Conservation (phyloP, 2,797 vertebrate genomes). For the Etheostoma perlongum region DNA sequence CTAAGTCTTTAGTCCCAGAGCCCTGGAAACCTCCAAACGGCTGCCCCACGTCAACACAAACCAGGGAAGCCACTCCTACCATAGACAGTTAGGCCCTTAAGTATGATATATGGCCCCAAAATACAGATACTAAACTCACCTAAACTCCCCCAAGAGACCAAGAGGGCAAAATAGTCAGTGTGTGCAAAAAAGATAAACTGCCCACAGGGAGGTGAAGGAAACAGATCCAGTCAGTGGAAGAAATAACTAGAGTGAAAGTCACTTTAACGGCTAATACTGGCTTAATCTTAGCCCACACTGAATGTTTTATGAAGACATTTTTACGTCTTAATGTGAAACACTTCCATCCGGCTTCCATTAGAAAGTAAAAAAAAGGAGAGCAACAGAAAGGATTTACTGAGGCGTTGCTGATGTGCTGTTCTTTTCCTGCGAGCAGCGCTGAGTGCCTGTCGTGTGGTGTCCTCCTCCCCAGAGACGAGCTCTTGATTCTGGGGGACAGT, state of each 20-base stretch:
- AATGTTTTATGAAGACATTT: constrained; percentile 82
- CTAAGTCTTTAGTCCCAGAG: constrained; percentile 32
- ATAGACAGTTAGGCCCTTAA: constrained; percentile 47
- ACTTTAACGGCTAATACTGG: constrained; percentile 64
- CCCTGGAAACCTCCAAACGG: constrained; percentile 48
- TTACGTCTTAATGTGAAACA: constrained; percentile 74
- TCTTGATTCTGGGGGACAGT: constrained; percentile 47
- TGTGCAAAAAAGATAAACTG: constrained; percentile 62
- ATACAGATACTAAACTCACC: constrained; percentile 49
- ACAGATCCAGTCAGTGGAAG: constrained; percentile 49
- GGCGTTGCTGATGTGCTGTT: constrained; percentile 63
- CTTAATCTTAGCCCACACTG: constrained; percentile 66
- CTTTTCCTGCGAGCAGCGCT: constrained; percentile 42
- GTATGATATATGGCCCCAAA: constrained; percentile 70
- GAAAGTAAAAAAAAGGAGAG: constrained; percentile 45
- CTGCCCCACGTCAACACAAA: constrained; percentile 71
- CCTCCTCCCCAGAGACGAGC: constrained; percentile 62
- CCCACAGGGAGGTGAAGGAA: constrained; percentile 52
- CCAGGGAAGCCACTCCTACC: constrained; percentile 44
- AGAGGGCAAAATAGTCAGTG: constrained; percentile 36
- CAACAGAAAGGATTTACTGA: constrained; percentile 62
- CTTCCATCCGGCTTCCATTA: constrained; percentile 74
- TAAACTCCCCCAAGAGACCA: constrained; percentile 61
- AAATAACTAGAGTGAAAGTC: constrained; percentile 55
- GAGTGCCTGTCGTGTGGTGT: constrained; percentile 65